Conservation (phyloP, 2,113 vertebrate genomes). For the Zosterops hypoxanthus region DNA sequence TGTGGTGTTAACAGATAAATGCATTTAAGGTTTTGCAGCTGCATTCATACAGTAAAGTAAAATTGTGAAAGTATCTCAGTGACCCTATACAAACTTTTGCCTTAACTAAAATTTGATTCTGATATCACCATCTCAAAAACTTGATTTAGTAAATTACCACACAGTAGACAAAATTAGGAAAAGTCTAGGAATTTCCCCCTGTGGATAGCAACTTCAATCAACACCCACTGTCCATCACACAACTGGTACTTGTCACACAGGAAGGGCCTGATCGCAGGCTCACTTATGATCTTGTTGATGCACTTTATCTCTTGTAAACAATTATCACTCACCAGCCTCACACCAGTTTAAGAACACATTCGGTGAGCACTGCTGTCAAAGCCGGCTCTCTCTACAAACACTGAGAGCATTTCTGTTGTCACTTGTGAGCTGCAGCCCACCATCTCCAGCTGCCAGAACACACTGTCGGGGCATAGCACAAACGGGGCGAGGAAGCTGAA, state of each 20-base stretch:
- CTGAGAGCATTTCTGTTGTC: neutral
- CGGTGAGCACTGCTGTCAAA: neutral
- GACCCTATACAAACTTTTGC: neutral
- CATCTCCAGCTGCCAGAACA: neutral
- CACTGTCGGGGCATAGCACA: fast-evolving
- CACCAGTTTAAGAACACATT: neutral
- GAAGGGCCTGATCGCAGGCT: neutral
- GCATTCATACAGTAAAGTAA: neutral
- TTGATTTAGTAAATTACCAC: neutral
- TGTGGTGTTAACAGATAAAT: neutral
- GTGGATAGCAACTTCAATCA: neutral
- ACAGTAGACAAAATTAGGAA: neutral
- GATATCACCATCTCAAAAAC: neutral
- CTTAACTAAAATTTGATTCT: neutral
- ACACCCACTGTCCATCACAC: neutral
- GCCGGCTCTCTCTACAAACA: neutral
- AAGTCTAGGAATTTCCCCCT: neutral
- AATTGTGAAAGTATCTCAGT: neutral
- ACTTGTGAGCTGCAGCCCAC: neutral
- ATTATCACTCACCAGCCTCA: neutral
- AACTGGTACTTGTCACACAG: neutral
- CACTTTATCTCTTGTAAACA: neutral
- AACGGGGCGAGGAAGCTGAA: neutral
- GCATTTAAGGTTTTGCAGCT: neutral
- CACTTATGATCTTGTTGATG: neutral